These are phyloP conservation scores for Drosophila kambysellisi DNA, from an alignment of 2,888 invertebrate genomes.

Conservation along the genomic window DNA sequence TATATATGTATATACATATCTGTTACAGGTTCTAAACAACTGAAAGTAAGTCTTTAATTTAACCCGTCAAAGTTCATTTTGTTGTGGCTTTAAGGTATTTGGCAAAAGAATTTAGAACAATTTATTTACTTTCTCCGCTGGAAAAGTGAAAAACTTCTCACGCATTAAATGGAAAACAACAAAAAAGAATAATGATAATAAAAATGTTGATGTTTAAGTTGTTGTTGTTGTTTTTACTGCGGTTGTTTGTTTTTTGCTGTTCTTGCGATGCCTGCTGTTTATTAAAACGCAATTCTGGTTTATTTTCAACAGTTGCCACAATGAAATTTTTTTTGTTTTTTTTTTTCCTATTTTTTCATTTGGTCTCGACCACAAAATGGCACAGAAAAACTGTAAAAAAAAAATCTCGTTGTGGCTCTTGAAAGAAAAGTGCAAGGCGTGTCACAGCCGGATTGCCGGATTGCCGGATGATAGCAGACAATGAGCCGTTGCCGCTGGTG, in stretches of 20 bases:
- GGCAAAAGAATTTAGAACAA: conserved; percentile 72
- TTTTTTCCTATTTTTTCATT: conserved; percentile 41
- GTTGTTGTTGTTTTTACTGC: conserved; percentile 39
- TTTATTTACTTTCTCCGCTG: conserved; percentile 66
- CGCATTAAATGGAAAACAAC: conserved; percentile 36
- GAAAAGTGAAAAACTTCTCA: conserved; percentile 63
- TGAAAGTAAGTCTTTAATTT: conserved; percentile 59
- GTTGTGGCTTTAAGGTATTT: conserved; percentile 24
- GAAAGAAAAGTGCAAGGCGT: conserved; percentile 64
- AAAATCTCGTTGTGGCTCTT: conserved; percentile 37
- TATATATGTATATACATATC: neutral
- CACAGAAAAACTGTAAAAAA: conserved; percentile 70
- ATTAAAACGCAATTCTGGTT: conserved; percentile 74
- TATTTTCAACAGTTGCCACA: conserved; percentile 56
- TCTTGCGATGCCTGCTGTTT: conserved; percentile 53
- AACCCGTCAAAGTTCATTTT: conserved; percentile 41
- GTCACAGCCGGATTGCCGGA: conserved; percentile 35
- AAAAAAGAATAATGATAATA: neutral
- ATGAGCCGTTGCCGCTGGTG: conserved; percentile 7
- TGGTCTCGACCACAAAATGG: conserved; percentile 62
- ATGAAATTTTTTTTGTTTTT: conserved; percentile 53
- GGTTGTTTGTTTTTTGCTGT: conserved; percentile 28
- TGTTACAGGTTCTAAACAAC: conserved; percentile 51
- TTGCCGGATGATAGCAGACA: conserved; percentile 31
- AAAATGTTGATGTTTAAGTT: conserved; percentile 26